These are phyloP conservation scores for Heliconius ismenius DNA, from an alignment of 2,888 invertebrate genomes.

Conservation along the genomic window DNA sequence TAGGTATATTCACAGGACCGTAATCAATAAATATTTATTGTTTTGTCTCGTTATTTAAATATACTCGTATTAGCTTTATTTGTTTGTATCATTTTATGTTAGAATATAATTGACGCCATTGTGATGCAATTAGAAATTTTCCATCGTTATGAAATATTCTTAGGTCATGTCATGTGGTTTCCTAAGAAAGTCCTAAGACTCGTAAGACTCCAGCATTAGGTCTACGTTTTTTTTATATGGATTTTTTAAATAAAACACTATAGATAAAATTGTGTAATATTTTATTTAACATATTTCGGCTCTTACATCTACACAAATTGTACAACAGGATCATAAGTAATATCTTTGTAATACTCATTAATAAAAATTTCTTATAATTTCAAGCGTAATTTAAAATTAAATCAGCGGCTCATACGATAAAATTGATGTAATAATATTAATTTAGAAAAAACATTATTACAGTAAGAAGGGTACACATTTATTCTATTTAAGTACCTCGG, in stretches of 20 bases:
- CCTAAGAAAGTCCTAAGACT: too few species aligned
- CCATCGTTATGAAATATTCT: too few species aligned
- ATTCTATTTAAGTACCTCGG: constrained; percentile 62
- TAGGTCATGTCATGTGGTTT: too few species aligned
- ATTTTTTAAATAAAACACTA: not conserved
- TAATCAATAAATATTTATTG: not conserved
- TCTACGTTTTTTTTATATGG: too few species aligned
- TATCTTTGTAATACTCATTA: constrained; percentile 14
- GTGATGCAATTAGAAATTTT: not conserved
- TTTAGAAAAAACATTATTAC: constrained; percentile 1
- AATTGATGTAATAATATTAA: not conserved
- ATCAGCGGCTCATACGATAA: not conserved
- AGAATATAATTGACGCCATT: not conserved
- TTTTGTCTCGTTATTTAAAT: not conserved
- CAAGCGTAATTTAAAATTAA: constrained; percentile 4
- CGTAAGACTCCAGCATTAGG: too few species aligned
- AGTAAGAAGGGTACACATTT: constrained; percentile 15
- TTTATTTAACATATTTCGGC: constrained; percentile 53
- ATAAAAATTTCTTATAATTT: not conserved
- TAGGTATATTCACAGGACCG: too few species aligned
- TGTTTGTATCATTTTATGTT: not conserved
- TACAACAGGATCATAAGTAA: constrained; percentile 50
- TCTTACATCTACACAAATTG: constrained; percentile 62
- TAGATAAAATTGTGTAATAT: not conserved
- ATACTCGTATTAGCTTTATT: constrained; percentile 1